Conservation (phyloP, 2,888 invertebrate species). For the Portevinia maculata region DNA sequence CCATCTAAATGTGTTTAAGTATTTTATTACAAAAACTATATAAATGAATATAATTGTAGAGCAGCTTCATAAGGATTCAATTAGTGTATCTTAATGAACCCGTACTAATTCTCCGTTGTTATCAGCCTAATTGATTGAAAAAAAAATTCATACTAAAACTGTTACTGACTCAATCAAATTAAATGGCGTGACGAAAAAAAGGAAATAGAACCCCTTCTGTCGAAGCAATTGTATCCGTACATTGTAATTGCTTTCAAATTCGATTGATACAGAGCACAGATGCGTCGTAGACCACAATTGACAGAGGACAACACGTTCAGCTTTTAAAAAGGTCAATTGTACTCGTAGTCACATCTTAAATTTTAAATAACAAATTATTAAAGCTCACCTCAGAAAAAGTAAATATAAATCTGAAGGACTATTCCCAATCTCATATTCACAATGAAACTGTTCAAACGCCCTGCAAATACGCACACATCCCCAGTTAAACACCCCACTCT, state of each 20-base stretch:
- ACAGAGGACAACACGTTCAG: background rate
- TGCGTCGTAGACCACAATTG: slow-evolving; percentile 52
- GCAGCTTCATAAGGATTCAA: slow-evolving; percentile 53
- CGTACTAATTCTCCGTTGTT: slow-evolving; percentile 31
- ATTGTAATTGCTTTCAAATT: slow-evolving; percentile 72
- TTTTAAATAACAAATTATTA: slow-evolving; percentile 39
- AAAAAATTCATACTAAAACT: slow-evolving; percentile 25
- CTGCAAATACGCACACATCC: slow-evolving; percentile 1
- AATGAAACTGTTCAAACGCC: slow-evolving; percentile 18
- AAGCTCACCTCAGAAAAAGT: slow-evolving; percentile 27
- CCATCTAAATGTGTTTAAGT: too few species aligned
- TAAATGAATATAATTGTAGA: background rate
- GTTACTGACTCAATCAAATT: slow-evolving; percentile 27
- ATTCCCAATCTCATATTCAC: slow-evolving; percentile 4
- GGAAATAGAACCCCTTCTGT: slow-evolving; percentile 46
- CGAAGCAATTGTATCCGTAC: slow-evolving; percentile 51
- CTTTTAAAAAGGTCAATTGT: slow-evolving; percentile 49
- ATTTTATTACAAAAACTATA: background rate
- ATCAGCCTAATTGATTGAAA: slow-evolving; percentile 39
- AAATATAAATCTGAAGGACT: slow-evolving; percentile 42
- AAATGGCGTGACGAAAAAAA: slow-evolving; percentile 6
- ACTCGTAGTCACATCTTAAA: slow-evolving; percentile 44
- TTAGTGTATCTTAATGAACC: slow-evolving; percentile 34
- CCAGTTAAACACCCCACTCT: slow-evolving; percentile 7
- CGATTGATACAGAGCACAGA: slow-evolving; percentile 68